These are phyloP conservation scores for Daphoenositta chrysoptera DNA, from an alignment of 2,113 vertebrate species.

Conservation along the genomic window DNA sequence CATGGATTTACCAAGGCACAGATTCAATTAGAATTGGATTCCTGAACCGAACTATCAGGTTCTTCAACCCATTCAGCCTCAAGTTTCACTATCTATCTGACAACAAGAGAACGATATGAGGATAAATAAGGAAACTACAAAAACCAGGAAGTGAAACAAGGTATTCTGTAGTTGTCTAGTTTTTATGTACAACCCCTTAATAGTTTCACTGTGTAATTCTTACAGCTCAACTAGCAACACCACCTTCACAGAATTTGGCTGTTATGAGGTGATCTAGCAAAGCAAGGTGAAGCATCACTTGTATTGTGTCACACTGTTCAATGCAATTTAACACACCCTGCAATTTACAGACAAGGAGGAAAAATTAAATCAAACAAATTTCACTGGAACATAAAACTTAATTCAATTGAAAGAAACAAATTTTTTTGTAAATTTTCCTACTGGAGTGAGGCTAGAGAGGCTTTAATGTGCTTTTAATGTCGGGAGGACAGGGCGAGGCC, in stretches of 20 bases:
- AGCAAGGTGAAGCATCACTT: background rate
- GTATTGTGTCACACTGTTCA: accelerated
- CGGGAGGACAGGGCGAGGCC: background rate
- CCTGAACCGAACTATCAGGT: background rate
- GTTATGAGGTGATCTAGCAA: background rate
- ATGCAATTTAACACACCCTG: background rate
- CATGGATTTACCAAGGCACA: background rate
- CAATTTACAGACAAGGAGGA: background rate
- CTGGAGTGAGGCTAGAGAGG: background rate
- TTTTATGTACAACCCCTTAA: background rate
- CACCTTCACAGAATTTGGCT: background rate
- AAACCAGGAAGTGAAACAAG: background rate
- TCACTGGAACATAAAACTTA: background rate
- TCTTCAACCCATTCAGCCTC: background rate
- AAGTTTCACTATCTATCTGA: background rate
- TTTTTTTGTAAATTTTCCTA: background rate
- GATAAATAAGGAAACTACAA: background rate
- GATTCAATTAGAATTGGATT: background rate
- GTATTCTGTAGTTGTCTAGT: background rate
- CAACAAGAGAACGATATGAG: background rate
- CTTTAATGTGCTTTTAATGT: background rate
- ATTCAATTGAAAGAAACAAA: background rate
- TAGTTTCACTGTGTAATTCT: background rate
- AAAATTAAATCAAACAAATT: background rate
- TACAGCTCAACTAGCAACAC: background rate